A percentile compares a stretch with the other conserved stretches of the same genome.
Conservation (phyloP, 2,113 vertebrate species). For the Aptenodytes patagonicus region DNA sequence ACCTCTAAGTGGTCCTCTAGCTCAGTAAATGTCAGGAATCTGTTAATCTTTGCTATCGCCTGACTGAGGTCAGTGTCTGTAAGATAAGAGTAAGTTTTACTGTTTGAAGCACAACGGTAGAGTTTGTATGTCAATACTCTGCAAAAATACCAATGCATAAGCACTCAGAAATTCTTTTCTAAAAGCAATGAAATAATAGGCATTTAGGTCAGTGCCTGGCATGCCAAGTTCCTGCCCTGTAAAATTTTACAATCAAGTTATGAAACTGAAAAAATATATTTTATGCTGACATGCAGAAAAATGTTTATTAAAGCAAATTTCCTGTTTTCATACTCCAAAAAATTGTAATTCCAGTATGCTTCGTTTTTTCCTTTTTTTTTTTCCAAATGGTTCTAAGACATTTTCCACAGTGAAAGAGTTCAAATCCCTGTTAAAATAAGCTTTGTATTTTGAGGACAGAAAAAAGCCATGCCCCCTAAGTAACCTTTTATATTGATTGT, state of each 20-base stretch:
- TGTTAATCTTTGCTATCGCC: background rate
- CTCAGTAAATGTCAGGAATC: background rate
- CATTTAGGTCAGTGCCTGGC: background rate
- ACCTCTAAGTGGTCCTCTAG: background rate
- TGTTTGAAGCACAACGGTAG: background rate
- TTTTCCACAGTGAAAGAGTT: background rate
- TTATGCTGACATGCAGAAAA: background rate
- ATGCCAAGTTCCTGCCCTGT: background rate
- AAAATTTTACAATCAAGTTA: conserved; percentile 17
- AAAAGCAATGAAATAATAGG: conserved; percentile 2
- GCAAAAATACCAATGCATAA: background rate
- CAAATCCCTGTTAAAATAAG: background rate
- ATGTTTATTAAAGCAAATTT: conserved; percentile 7
- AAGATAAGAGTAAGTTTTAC: background rate
- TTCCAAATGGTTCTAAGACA: background rate
- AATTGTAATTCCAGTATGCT: background rate
- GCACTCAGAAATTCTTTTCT: background rate
- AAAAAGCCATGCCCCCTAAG: background rate
- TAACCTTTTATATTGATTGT: conserved; percentile 56
- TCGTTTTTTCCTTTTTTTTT: background rate
- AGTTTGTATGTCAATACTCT: background rate
- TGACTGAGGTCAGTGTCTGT: background rate
- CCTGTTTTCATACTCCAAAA: background rate
- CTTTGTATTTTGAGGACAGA: background rate
- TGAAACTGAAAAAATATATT: background rate